These are phyloP conservation scores for Drosophila saltans DNA, from an alignment of 1,140 invertebrate genomes.

Conservation along the genomic window DNA sequence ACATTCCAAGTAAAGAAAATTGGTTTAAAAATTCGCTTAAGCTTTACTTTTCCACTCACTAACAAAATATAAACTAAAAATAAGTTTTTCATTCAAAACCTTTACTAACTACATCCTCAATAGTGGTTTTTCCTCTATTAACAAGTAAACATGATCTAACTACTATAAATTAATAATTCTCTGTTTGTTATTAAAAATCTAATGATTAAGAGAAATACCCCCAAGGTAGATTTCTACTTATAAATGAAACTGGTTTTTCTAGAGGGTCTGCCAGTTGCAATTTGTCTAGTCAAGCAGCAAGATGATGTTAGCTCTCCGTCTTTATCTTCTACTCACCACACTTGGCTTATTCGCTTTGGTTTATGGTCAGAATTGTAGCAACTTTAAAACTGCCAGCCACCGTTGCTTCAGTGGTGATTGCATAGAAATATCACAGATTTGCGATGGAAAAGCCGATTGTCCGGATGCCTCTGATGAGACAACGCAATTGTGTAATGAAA, in stretches of 20 bases:
- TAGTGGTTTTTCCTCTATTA: constrained; percentile 1
- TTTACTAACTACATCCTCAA: background rate
- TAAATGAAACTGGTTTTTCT: constrained; percentile 2
- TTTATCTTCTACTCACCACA: background rate
- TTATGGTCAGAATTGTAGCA: constrained; percentile 1
- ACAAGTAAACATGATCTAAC: background rate
- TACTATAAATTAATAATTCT: background rate
- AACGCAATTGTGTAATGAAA: constrained; percentile 79
- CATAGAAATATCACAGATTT: constrained; percentile 69
- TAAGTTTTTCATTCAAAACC: too few relatives aligned
- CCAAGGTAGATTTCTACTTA: background rate
- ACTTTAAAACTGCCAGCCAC: constrained; percentile 4
- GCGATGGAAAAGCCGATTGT: constrained; percentile 85
- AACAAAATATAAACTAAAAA: too few relatives aligned
- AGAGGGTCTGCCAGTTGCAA: background rate
- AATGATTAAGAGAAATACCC: background rate
- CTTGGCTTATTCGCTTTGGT: background rate
- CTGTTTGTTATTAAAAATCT: background rate
- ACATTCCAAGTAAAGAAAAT: too few relatives aligned
- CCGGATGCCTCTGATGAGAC: constrained; percentile 86
- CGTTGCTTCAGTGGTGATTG: constrained; percentile 37
- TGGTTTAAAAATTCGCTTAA: too few relatives aligned
- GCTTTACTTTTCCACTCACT: too few relatives aligned
- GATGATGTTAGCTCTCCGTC: background rate
- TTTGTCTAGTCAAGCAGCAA: constrained; percentile 3